Conservation (phyloP, 2,113 vertebrate genomes). For the Nipponia nippon region DNA sequence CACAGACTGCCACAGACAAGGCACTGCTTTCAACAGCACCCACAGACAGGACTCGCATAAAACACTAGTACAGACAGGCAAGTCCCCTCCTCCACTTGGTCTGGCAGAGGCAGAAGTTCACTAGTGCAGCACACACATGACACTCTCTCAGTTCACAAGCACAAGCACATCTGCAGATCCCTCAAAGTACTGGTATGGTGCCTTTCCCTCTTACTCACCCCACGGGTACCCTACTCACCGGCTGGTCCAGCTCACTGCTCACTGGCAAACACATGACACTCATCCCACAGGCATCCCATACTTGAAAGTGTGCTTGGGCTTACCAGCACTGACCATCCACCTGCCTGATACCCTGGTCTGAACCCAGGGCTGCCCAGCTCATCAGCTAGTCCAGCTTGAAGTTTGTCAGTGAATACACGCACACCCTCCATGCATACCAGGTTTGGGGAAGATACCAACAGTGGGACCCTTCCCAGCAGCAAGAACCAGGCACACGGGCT, state of each 20-base stretch:
- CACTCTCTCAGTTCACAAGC: neutral
- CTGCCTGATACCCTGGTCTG: accelerated
- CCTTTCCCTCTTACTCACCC: neutral
- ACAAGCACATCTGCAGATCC: neutral
- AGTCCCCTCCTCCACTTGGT: neutral
- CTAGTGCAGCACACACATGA: too few relatives aligned
- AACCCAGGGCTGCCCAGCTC: accelerated
- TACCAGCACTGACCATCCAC: neutral
- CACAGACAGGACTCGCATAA: neutral
- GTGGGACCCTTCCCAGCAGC: neutral
- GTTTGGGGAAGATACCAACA: neutral
- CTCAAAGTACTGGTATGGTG: accelerated
- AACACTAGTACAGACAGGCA: neutral
- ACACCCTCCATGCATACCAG: accelerated
- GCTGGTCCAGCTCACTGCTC: neutral
- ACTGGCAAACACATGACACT: neutral
- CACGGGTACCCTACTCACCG: neutral
- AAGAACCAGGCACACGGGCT: neutral
- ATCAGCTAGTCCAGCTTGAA: neutral
- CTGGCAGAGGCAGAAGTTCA: neutral
- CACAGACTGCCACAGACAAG: neutral
- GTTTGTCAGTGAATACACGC: neutral
- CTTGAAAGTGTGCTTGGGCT: neutral
- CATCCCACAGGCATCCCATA: neutral
- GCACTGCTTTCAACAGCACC: accelerated